Base-by-base conservation (phyloP, 92 coral and sea anemone species). In the Porites lobata region DNA sequence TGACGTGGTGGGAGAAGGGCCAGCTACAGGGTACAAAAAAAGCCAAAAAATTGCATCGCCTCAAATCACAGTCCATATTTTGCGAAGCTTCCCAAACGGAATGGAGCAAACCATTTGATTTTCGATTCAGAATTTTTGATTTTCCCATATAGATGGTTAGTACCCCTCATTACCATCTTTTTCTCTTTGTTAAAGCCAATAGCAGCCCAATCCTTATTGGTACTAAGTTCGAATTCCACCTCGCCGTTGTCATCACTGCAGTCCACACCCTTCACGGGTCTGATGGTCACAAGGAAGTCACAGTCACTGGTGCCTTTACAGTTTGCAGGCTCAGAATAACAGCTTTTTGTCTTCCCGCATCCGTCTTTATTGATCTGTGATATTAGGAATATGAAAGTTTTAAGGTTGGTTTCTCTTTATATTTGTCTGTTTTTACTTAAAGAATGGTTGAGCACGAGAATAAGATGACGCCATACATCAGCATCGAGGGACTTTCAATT, bases 241-340 rank as follows among this genome's bases (percentile, higher is more conserved):
- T 83, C 66, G 22, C 66, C 82, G 4, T 29, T 38, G 47, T 38
- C 7, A 38, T 38, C 47, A 38, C 6, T 38, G 47, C 47, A 38
- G 47, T 38, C 29, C 20, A 73, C 89, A 7, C 67, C 94, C 43
- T 54, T 51, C 51, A 75, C 61, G 38, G 85, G 87, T 68, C 84
- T 89, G 38, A 90, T 91, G 20, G 98, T 91, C 78, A 93, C 90
- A 21, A 95, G 90, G 50, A 83, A 89, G 26, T 19, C 14, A 71
- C 98, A 95, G 64, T 93, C 94, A 13, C 76, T 74, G 91, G 93
- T 95, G 63, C 56, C 58, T 22, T 24, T 93, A 69, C 98, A 95
- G 61, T 82, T 26, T 15, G 82, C 47, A 4, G 98, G 98, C 87
- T 95, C 96, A n/a, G 96, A 95, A 65, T 90, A 91, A 67, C 94